Evolutionary conservation across 1,140 invertebrate species (phyloP).

Genomic region (Octopus bimaculoides): DNA sequence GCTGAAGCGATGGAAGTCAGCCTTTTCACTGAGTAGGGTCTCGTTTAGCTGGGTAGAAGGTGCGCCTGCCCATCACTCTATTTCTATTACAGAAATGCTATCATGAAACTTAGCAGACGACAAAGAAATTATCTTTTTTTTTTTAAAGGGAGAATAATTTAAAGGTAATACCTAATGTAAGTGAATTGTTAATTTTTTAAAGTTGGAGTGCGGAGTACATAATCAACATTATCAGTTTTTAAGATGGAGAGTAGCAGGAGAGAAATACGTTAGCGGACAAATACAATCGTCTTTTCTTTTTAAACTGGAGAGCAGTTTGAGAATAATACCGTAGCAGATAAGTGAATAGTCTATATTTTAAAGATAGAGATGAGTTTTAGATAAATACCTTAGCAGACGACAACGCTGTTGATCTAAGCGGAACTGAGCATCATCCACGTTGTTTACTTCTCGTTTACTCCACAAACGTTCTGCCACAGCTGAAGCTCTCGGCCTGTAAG

Average conservation of each 20-base stretch:
- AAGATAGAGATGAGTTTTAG: background rate
- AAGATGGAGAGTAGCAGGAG: background rate
- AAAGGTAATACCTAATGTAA: too few species aligned
- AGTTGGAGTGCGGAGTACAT: background rate
- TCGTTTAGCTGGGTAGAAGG: too few species aligned
- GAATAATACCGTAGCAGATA: background rate
- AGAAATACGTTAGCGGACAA: background rate
- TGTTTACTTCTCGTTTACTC: constrained; percentile 59
- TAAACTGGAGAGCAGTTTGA: background rate
- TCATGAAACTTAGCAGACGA: too few species aligned
- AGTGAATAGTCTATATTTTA: background rate
- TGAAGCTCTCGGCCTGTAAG: constrained; percentile 63
- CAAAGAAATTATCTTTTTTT: too few species aligned
- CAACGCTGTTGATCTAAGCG: constrained; percentile 83
- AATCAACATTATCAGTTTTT: background rate
- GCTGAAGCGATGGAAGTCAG: too few species aligned
- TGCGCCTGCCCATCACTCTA: too few species aligned
- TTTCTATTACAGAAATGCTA: too few species aligned
- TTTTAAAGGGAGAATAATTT: too few species aligned
- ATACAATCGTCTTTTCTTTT: too few species aligned
- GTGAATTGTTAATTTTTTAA: too few species aligned
- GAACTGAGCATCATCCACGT: constrained; percentile 55
- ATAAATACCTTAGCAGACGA: constrained; percentile 70
- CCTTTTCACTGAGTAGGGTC: too few species aligned
- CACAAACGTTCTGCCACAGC: constrained; percentile 83